These are phyloP conservation scores for Diabrotica undecimpunctata DNA, from an alignment of 1,140 invertebrate species.

Conservation along the genomic window DNA sequence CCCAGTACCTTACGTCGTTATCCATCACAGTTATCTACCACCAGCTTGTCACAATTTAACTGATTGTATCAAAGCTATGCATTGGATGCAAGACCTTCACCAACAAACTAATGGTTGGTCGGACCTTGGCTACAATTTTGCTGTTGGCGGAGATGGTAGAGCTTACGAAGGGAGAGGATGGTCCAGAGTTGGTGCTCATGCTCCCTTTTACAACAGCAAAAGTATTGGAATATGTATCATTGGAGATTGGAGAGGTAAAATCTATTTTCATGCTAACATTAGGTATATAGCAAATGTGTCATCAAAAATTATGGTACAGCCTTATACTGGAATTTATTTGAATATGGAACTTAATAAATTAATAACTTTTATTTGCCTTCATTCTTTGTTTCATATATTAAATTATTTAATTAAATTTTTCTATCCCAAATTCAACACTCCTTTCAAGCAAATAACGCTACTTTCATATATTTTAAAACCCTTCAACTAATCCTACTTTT, in stretches of 20 bases:
- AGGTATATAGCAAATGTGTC: no score
- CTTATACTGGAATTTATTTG: no score
- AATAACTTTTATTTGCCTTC: no score
- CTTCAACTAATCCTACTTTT: no score
- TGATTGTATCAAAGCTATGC: constrained; percentile 52
- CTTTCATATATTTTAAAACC: no score
- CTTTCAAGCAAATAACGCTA: no score
- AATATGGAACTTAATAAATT: no score
- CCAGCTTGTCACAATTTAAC: constrained; percentile 55
- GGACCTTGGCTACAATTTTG: constrained; percentile 74
- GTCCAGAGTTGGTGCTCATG: constrained; percentile 67
- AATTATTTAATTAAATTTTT: no score
- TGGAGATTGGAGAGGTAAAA: constrained; percentile 59
- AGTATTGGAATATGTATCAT: constrained; percentile 75
- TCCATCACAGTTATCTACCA: constrained; percentile 68
- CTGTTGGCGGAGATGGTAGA: constrained; percentile 71
- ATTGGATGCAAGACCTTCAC: constrained; percentile 57
- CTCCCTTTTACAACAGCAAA: constrained; percentile 62
- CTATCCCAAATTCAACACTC: no score
- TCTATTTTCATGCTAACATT: background rate
- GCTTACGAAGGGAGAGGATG: constrained; percentile 76
- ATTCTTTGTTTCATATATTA: no score
- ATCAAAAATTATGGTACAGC: no score
- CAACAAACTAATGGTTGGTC: constrained; percentile 56
- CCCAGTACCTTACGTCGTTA: constrained; percentile 71